Base-by-base conservation (phyloP, 2,797 vertebrate genomes). In the Nannoperca australis region DNA sequence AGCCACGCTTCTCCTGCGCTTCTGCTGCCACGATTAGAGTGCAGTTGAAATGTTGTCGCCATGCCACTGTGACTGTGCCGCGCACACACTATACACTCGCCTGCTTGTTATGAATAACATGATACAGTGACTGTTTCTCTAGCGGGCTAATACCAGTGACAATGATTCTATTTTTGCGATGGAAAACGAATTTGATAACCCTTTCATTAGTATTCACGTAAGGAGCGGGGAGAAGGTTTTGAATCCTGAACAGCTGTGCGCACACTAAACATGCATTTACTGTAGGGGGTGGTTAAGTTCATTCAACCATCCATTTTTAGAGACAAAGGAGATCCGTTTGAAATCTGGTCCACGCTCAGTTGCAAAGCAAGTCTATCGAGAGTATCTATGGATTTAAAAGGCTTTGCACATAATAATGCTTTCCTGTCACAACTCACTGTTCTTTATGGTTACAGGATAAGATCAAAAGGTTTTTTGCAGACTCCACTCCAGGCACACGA, bases 31-130 rank as follows among this genome's bases (percentile, higher is more conserved):
- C n/a, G 42, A 87, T 85, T 65, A 66, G 69, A 68, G 76, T 20
- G 42, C 34, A 58, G 70, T 20, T 58, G 40, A 73, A 73, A 80
- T 58, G 50, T 44, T 30, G 63, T 15, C 47, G 8, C 24, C 38
- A 42, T 13, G 67, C 71, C 7, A n/a, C 64, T 62, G 73, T 42
- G 70, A 67, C 78, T 14, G 66, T 47, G 12, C 3, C 60, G 32
- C 54, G 40, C 51, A n/a, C 22, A n/a, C 22, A 24, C 30, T 2
- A 58, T 22, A 36, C 61, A 62, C 62, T 62, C 10, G 3, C 70
- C 81, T 80, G 73, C 78, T 80, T 78, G 77, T 84, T 68, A 86
- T 80, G 76, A 87, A 62, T 20, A 70, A 65, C 78, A 68, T 34
- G 74, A 65, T 56, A 76, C 54, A 40, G 61, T 50, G 73, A 58